phyloP scores from a whole-genome alignment of 2,797 vertebrate species.

The Rhodeus uyekii region DNA sequence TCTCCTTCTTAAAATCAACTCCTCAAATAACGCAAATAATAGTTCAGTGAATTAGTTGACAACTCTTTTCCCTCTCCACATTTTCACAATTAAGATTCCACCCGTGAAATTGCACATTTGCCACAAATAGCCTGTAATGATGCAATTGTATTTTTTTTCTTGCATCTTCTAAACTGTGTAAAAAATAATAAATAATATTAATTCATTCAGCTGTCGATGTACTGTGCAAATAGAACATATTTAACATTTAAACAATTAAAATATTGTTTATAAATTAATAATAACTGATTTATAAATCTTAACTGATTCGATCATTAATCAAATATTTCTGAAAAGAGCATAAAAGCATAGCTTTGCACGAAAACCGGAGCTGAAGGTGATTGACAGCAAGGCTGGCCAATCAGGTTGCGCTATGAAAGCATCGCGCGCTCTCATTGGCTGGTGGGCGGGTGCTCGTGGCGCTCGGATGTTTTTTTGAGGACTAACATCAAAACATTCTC shows the following conservation, averaged over 20 bases:
- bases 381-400: conserved; percentile 81
- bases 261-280: neutral
- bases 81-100: neutral
- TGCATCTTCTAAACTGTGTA: neutral
- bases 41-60: neutral
- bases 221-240: too few species aligned
- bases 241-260: neutral
- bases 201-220: neutral
- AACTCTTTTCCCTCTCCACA: neutral
- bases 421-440: conserved; percentile 74
- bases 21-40: conserved; percentile 5
- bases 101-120: neutral
- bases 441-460: conserved; percentile 79
- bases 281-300: neutral
- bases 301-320: neutral
- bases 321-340: neutral
- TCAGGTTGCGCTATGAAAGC: conserved; percentile 75
- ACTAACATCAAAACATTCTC: conserved; percentile 31
- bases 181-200: neutral
- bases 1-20: conserved; percentile 56
- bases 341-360: neutral
- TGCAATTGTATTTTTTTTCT: neutral
- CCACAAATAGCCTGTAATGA: neutral
- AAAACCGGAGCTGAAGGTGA: conserved; percentile 53
- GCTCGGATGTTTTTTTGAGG: conserved; percentile 43